Conservation (phyloP, 1,140 invertebrate genomes). For the Neuroterus valhalla region DNA sequence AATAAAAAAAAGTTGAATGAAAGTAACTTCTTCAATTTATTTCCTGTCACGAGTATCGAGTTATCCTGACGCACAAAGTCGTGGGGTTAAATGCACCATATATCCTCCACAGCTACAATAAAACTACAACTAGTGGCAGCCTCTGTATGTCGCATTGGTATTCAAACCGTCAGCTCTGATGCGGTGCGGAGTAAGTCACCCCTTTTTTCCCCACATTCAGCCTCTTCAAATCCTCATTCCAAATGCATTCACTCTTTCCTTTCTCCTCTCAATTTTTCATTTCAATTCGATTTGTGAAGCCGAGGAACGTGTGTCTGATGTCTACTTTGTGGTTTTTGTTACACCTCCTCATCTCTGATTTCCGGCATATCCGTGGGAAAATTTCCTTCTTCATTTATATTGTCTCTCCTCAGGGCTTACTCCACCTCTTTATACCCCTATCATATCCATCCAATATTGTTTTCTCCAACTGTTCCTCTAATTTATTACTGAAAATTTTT, state of each 20-base stretch:
- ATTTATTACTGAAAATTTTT: no score
- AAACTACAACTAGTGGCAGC: slow-evolving; percentile 20
- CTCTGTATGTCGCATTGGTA: slow-evolving; percentile 18
- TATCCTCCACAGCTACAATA: not conserved
- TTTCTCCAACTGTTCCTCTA: no score
- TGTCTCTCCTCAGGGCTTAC: not conserved
- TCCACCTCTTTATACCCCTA: no score
- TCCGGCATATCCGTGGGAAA: not conserved
- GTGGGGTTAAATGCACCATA: slow-evolving; percentile 18
- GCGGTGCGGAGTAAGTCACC: not conserved
- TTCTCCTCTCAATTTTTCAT: not conserved
- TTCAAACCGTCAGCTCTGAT: slow-evolving; percentile 17
- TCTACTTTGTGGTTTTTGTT: slow-evolving; percentile 7
- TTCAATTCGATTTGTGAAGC: slow-evolving; percentile 12
- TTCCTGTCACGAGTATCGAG: not conserved
- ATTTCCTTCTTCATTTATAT: not conserved
- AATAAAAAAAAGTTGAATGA: not conserved
- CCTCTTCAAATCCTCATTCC: not conserved
- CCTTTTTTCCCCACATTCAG: not conserved
- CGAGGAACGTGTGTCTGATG: not conserved
- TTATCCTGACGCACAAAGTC: not conserved
- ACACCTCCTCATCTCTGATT: not conserved
- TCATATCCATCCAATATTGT: no score
- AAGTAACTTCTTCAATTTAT: not conserved
- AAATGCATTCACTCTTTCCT: slow-evolving; percentile 6